These are phyloP conservation scores for Sphenodon punctatus DNA, from an alignment of 2,797 vertebrate genomes.

Conservation along the genomic window DNA sequence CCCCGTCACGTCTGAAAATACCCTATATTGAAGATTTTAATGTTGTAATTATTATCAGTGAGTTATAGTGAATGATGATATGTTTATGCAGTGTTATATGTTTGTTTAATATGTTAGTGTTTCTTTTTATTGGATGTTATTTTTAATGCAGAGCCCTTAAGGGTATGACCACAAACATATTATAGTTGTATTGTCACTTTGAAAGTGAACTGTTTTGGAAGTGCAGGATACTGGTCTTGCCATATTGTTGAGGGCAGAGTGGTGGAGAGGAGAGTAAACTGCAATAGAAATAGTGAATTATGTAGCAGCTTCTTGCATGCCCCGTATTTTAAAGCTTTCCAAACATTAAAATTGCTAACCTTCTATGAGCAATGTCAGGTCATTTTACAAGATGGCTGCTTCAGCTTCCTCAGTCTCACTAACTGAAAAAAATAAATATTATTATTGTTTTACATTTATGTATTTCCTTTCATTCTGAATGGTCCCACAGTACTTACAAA, in stretches of 20 bases:
- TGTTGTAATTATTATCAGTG: background rate
- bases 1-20: too few relatives aligned
- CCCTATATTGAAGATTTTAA: background rate
- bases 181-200: background rate
- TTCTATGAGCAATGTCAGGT: slow-evolving; percentile 23
- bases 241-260: too few relatives aligned
- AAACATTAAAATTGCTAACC: background rate
- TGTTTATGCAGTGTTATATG: slow-evolving; percentile 1
- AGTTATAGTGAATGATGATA: background rate
- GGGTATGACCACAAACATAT: background rate
- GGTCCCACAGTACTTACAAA: background rate
- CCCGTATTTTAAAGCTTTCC: slow-evolving; percentile 1
- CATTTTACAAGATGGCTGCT: slow-evolving; percentile 27
- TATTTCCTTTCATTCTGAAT: slow-evolving; percentile 22
- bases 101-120: slow-evolving; percentile 24
- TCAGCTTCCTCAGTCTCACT: background rate
- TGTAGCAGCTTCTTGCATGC: background rate
- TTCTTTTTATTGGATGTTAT: slow-evolving; percentile 41
- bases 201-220: background rate
- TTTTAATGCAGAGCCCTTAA: slow-evolving; percentile 28
- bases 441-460: background rate
- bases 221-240: background rate
- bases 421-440: slow-evolving; percentile 20
- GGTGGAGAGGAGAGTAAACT: background rate
- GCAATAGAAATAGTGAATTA: background rate